Evolutionary conservation across 2,888 invertebrate species (phyloP).

Genomic region (Cacoxenus indagator): DNA sequence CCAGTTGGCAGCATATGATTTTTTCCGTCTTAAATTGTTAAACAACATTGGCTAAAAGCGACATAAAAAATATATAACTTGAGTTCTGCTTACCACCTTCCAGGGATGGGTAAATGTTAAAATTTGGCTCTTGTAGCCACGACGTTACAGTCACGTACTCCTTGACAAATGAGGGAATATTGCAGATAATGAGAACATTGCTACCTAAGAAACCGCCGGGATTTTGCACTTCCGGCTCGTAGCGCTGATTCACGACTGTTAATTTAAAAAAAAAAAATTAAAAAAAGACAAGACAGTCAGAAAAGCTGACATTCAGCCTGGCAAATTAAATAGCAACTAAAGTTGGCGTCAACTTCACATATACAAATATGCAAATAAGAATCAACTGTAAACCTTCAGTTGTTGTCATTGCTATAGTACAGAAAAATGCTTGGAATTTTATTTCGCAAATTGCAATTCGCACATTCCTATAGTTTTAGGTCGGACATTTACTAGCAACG

Average conservation of each 20-base stretch:
- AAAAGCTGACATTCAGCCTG: neutral
- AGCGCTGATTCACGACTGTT: conserved; percentile 73
- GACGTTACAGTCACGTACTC: conserved; percentile 74
- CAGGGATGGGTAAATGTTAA: conserved; percentile 74
- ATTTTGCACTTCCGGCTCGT: conserved; percentile 75
- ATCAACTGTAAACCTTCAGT: too few relatives aligned
- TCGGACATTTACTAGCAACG: neutral
- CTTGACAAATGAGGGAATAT: conserved; percentile 73
- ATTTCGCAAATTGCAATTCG: neutral
- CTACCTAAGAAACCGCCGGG: conserved; percentile 74
- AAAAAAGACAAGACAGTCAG: conserved; percentile 21
- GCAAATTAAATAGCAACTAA: neutral
- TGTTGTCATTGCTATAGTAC: too few relatives aligned
- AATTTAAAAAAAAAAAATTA: neutral
- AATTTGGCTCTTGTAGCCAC: conserved; percentile 74
- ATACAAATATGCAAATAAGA: too few relatives aligned
- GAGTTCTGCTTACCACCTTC: conserved; percentile 71
- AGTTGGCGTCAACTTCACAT: too few relatives aligned
- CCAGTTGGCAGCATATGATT: conserved; percentile 75
- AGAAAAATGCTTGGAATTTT: neutral
- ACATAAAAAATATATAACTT: neutral
- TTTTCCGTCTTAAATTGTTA: conserved; percentile 72
- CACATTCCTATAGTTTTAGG: neutral
- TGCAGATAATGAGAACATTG: conserved; percentile 74
- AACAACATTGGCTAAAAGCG: neutral